Evolutionary conservation across 2,888 invertebrate genomes (phyloP).

Genomic region (Smittia aterrima): DNA sequence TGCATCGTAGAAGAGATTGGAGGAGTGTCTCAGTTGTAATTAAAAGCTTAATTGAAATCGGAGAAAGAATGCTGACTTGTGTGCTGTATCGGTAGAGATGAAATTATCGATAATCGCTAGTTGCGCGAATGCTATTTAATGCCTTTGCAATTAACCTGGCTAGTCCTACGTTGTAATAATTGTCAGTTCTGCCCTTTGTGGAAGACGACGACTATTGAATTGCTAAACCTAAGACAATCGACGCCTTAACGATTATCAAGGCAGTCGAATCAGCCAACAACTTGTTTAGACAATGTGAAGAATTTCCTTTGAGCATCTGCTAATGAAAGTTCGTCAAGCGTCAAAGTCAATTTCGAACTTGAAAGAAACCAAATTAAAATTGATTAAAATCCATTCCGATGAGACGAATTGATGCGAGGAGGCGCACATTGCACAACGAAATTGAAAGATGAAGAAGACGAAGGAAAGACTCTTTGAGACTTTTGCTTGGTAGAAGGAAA

Average conservation of each 20-base stretch:
- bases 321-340: neutral
- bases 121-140: neutral
- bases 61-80: neutral
- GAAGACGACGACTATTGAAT: too few species aligned
- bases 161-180: neutral
- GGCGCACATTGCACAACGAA: neutral
- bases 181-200: too few species aligned
- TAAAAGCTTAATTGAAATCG: neutral
- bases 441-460: neutral
- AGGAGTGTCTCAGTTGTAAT: neutral
- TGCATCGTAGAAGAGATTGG: neutral
- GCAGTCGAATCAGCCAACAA: neutral
- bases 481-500: too few species aligned
- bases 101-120: neutral
- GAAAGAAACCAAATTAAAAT: conserved; percentile 19
- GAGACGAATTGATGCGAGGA: conserved; percentile 1
- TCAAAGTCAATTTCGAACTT: neutral
- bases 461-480: neutral
- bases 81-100: neutral
- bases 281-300: neutral
- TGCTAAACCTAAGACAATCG: too few species aligned
- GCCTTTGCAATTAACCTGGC: neutral
- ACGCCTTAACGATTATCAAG: too few species aligned
- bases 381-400: conserved; percentile 26
- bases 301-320: neutral